Conservation (phyloP, 2,888 invertebrate species). For the Gibbula magus region DNA sequence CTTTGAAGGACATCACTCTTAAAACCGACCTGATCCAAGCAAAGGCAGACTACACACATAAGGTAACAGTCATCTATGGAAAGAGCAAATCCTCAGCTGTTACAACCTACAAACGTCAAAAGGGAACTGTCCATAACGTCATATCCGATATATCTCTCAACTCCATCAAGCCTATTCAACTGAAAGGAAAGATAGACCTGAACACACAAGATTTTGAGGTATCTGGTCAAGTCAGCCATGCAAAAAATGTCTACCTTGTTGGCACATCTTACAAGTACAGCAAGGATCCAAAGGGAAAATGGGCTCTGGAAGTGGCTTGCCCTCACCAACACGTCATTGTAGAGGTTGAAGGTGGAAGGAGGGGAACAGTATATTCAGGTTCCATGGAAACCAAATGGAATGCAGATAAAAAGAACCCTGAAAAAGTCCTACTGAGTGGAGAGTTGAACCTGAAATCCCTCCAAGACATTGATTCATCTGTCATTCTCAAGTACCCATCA, state of each 20-base stretch:
- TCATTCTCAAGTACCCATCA: slow-evolving; percentile 12
- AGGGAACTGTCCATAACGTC: not conserved
- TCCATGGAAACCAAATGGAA: slow-evolving; percentile 1
- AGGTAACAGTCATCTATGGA: not conserved
- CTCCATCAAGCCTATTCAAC: not conserved
- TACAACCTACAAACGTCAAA: not conserved
- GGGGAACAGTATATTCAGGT: not conserved
- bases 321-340: not conserved
- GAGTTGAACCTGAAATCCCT: not conserved
- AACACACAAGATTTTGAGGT: not conserved
- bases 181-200: not conserved
- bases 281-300: slow-evolving; percentile 12
- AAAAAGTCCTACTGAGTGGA: not conserved
- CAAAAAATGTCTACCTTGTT: not conserved
- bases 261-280: slow-evolving; percentile 15
- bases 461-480: not conserved
- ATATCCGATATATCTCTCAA: not conserved
- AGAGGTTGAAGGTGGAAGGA: not conserved
- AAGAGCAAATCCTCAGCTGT: not conserved
- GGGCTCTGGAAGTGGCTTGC: not conserved
- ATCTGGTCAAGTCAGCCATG: not conserved
- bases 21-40: not conserved
- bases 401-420: not conserved
- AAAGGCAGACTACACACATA: not conserved
- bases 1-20: not conserved